Conservation (phyloP, 2,113 vertebrate species). For the Periophthalmodon schlosseri region DNA sequence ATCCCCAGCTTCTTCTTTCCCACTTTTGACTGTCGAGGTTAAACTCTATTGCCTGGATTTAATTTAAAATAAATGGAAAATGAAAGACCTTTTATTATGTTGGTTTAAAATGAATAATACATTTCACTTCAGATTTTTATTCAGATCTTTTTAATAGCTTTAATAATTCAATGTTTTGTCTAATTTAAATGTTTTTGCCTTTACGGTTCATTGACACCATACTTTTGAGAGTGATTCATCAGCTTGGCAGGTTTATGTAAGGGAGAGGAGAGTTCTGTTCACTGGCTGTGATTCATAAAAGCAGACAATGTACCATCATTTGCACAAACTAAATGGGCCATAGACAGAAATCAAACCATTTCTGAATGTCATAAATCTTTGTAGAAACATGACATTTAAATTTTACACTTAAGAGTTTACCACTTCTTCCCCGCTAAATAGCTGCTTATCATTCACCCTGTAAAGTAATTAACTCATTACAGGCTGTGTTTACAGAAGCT, state of each 20-base stretch:
- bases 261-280: constrained; percentile 38
- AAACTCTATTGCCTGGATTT: neutral
- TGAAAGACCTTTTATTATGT: neutral
- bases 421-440: constrained; percentile 53
- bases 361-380: constrained; percentile 73
- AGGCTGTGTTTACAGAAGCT: constrained; percentile 69
- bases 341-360: constrained; percentile 58
- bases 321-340: constrained; percentile 67
- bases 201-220: constrained; percentile 26
- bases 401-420: constrained; percentile 62
- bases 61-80: neutral
- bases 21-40: neutral
- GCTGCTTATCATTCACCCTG: constrained; percentile 65
- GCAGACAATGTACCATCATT: constrained; percentile 53
- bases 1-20: neutral
- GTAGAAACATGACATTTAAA: constrained; percentile 55
- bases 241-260: constrained; percentile 63
- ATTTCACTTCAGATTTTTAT: neutral
- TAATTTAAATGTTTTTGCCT: neutral
- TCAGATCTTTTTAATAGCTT: neutral
- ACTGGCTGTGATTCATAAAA: constrained; percentile 50
- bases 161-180: neutral
- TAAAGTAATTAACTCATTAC: constrained; percentile 72
- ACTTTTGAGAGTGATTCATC: constrained; percentile 59
- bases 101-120: neutral